phyloP scores from a whole-genome alignment of 2,113 vertebrate genomes.

The Gobius niger region DNA sequence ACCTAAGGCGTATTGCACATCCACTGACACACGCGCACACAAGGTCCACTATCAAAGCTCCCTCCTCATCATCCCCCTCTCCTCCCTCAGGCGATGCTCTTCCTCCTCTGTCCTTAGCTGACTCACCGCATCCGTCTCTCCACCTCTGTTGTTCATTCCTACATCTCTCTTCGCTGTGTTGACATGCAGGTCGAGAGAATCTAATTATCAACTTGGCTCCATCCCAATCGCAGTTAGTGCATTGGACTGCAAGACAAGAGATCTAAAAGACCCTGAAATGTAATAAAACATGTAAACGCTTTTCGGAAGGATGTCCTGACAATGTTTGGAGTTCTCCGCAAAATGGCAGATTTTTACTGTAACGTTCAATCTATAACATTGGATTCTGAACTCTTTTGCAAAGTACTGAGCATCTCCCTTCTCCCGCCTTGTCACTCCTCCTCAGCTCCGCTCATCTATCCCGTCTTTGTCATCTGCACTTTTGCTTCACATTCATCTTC shows the following conservation, averaged over 20 bases:
- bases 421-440: constrained; percentile 26
- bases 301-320: no score
- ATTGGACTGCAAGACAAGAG: not conserved
- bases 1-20: constrained; percentile 22
- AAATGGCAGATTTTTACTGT: no score
- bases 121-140: constrained; percentile 12
- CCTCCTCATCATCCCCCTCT: constrained; percentile 25
- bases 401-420: not conserved
- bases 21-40: not conserved
- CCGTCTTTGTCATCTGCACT: constrained; percentile 17
- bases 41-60: constrained; percentile 20
- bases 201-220: constrained; percentile 15
- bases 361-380: no score
- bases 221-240: not conserved
- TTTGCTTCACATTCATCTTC: constrained; percentile 34
- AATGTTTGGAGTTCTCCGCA: no score
- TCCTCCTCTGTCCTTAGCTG: constrained; percentile 38
- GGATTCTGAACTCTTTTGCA: not conserved
- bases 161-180: not conserved
- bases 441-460: constrained; percentile 4
- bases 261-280: no score
- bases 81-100: constrained; percentile 28
- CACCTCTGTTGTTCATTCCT: constrained; percentile 10
- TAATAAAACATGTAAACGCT: no score
- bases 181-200: constrained; percentile 8